Evolutionary conservation across 1,140 invertebrate genomes (phyloP), one percentile per base, ranked within the genome.

Genomic region (Heliconius hewitsoni): DNA sequence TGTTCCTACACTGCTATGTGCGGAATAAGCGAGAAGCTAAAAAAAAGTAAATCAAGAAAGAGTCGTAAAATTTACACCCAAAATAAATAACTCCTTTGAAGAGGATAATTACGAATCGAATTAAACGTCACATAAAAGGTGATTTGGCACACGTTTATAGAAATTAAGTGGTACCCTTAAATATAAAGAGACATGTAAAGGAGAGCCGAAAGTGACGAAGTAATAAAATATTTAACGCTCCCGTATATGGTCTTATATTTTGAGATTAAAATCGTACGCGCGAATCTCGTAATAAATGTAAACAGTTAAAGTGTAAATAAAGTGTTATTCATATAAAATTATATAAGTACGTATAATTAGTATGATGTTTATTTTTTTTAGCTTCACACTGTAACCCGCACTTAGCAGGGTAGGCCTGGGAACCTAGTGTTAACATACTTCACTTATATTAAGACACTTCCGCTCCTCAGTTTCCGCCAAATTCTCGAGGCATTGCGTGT

Each of bases 201-300:
- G 66, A 50, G 39, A 57, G 70, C 76, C 70, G 70, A 66, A 77
- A 19, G 76, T 27, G 52, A 71, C 46, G 2, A 60, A 60, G 46
- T 46, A 37, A 77, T 72, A 77, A 72, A 50, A 73, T 73, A 73
- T 73, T 73, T 46, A 73, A 77, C 60, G 23, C 23, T 6, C 27
- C 27, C 60, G 9, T 66, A 66, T 66, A 66, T 16, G 27, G 60
- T 27, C 0, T n/a, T 66, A 27, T 16, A 66, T 27, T 5, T 66
- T 66, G 11, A 66, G 60, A 66, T 66, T 66, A 66, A 66, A 66
- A 66, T 66, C 60, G 60, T 66, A 30, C 23, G 27, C 23, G 60
- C 23, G 27, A 5, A 66, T 66, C 60, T 66, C 27, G 11, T 66
- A 30, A 66, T 66, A 66, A 66, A 66, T 66, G 60, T 66, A 66